These are phyloP conservation scores for Zophobas morio DNA, from an alignment of 1,140 invertebrate genomes.

Conservation along the genomic window DNA sequence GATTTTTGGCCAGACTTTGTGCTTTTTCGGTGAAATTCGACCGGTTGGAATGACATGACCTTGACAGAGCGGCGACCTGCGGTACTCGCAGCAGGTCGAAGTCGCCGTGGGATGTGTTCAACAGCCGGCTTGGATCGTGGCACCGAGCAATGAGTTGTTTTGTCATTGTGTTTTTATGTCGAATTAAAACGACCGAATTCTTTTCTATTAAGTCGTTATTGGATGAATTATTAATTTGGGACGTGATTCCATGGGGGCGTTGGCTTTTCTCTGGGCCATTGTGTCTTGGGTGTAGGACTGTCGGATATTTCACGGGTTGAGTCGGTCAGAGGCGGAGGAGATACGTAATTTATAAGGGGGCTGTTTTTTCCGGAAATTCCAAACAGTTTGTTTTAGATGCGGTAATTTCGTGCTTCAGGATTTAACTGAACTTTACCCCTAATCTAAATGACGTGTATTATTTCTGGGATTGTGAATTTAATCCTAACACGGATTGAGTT, in stretches of 20 bases:
- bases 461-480: too few species aligned
- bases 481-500: too few species aligned
- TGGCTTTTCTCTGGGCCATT: background rate
- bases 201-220: conserved; percentile 34
- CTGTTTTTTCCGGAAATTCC: too few species aligned
- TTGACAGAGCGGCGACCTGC: conserved; percentile 29
- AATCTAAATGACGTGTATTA: too few species aligned
- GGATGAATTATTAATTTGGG: conserved; percentile 15
- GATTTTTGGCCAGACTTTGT: too few species aligned
- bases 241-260: conserved; percentile 27
- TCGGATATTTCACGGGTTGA: background rate
- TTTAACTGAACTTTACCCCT: too few species aligned
- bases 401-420: too few species aligned
- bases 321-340: too few species aligned
- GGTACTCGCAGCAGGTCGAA: conserved; percentile 22
- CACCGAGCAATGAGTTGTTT: background rate
- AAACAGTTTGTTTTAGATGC: too few species aligned
- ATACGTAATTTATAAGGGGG: too few species aligned
- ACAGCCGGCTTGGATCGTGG: background rate
- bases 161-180: conserved; percentile 9
- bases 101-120: conserved; percentile 17
- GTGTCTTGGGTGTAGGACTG: background rate
- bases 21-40: conserved; percentile 4
- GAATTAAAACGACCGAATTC: conserved; percentile 26
- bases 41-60: conserved; percentile 10